Percentiles rank a stretch among this genome's conserved stretches.
phyloP scores from a whole-genome alignment of 2,797 vertebrate species.

The Enteromius argenteus region DNA sequence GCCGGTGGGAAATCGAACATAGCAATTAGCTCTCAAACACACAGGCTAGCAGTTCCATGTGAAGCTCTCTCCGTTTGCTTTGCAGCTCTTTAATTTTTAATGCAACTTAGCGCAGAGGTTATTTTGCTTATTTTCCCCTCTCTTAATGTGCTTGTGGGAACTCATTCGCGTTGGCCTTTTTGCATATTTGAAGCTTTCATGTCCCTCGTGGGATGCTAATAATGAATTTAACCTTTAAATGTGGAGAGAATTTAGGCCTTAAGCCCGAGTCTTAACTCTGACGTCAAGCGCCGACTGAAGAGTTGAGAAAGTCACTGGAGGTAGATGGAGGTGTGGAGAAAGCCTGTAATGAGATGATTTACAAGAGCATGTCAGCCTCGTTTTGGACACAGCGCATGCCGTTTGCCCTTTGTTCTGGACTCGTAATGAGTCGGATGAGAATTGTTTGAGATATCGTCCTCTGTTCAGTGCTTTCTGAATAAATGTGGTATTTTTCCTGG shows the following conservation, averaged over 20 bases:
- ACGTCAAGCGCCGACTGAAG: not conserved
- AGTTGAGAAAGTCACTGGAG: constrained; percentile 9
- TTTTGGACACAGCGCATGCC: not conserved
- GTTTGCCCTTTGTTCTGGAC: constrained; percentile 14
- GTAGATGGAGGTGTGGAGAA: constrained; percentile 1
- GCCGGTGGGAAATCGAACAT: constrained; percentile 33
- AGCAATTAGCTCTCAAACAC: constrained; percentile 47
- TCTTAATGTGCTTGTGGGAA: constrained; percentile 27
- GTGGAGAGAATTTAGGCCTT: constrained; percentile 12
- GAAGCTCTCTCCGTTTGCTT: constrained; percentile 23
- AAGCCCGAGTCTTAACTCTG: constrained; percentile 25
- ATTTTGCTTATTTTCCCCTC: constrained; percentile 26
- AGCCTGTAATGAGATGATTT: constrained; percentile 23
- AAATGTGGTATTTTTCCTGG: not conserved
- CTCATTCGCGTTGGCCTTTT: constrained; percentile 3
- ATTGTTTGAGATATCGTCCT: not conserved
- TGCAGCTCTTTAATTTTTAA: constrained; percentile 30
- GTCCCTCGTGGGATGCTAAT: constrained; percentile 24
- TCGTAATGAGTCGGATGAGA: not conserved
- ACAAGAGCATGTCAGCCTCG: not conserved
- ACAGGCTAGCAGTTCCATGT: not conserved
- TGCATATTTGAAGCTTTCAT: constrained; percentile 34
- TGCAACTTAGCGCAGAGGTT: constrained; percentile 6
- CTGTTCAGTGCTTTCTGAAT: not conserved
- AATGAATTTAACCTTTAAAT: constrained; percentile 47